phyloP scores from a whole-genome alignment of 2,888 invertebrate species.

The Ellobium chinense region DNA sequence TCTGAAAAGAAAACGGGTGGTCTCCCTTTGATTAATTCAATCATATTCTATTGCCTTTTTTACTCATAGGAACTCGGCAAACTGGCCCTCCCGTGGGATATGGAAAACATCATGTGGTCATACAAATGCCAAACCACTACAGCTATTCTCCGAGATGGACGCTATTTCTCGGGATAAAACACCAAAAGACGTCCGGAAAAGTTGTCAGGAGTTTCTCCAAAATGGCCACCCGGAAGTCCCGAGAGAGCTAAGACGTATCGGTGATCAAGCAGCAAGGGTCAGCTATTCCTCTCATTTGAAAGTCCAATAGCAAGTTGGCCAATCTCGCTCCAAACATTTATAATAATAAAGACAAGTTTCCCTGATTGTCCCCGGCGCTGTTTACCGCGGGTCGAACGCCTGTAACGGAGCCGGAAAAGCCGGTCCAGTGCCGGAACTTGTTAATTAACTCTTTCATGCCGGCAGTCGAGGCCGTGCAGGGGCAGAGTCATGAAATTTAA shows the following conservation, averaged over 20 bases:
- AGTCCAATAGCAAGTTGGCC: constrained; percentile 44
- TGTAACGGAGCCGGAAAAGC: constrained; percentile 29
- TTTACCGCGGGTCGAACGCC: constrained; percentile 40
- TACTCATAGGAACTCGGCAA: constrained; percentile 2
- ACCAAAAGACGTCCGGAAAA: neutral
- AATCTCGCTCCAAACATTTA: constrained; percentile 40
- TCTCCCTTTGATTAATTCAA: constrained; percentile 10
- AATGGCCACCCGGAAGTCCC: constrained; percentile 9
- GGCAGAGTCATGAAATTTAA: constrained; percentile 45
- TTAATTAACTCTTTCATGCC: constrained; percentile 43
- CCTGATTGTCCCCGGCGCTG: constrained; percentile 31
- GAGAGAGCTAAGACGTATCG: constrained; percentile 27
- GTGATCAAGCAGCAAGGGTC: constrained; percentile 38
- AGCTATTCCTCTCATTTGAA: constrained; percentile 46
- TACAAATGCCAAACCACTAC: constrained; percentile 15
- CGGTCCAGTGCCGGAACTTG: constrained; percentile 32
- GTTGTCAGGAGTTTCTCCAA: constrained; percentile 23
- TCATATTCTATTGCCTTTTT: neutral
- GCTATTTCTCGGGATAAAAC: neutral
- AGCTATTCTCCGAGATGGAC: neutral
- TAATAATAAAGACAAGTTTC: constrained; percentile 46
- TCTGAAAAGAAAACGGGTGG: neutral
- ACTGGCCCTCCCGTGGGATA: neutral
- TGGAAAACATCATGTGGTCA: neutral
- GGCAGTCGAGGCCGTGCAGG: constrained; percentile 26